Percentiles rank a stretch among this genome's conserved stretches.
phyloP scores from a whole-genome alignment of 2,797 vertebrate genomes.

The Eulemur albifrons region DNA sequence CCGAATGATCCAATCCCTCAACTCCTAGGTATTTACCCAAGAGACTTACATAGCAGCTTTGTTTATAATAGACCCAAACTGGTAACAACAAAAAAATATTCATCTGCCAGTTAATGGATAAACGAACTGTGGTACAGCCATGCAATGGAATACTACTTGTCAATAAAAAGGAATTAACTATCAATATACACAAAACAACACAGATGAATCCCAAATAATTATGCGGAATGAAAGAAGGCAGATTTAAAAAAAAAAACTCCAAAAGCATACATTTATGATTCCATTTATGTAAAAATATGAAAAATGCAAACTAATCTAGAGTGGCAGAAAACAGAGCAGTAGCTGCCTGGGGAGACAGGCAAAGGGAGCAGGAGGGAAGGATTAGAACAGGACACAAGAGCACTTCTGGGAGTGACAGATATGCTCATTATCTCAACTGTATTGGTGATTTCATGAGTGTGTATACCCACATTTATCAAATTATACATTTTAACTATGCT shows the following conservation, averaged over 20 bases:
- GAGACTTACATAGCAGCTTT: neutral
- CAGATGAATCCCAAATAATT: neutral
- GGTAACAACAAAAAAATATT: neutral
- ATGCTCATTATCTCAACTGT: neutral
- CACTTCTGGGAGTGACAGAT: neutral
- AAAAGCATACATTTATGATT: neutral
- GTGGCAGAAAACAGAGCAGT: neutral
- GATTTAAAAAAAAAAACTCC: neutral
- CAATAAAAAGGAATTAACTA: neutral
- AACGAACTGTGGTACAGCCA: neutral
- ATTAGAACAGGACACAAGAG: neutral
- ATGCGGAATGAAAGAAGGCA: neutral
- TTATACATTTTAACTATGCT: neutral
- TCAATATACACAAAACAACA: neutral
- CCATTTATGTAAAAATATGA: neutral
- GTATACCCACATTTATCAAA: neutral
- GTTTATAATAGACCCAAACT: neutral
- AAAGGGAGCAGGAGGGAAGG: neutral
- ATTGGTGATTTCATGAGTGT: neutral
- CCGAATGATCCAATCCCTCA: neutral
- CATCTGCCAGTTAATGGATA: neutral
- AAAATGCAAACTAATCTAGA: neutral
- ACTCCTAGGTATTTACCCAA: neutral
- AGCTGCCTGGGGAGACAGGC: neutral
- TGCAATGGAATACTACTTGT: neutral